These are phyloP conservation scores for Podotricha telesiphe DNA, from an alignment of 2,888 invertebrate species.

Conservation along the genomic window DNA sequence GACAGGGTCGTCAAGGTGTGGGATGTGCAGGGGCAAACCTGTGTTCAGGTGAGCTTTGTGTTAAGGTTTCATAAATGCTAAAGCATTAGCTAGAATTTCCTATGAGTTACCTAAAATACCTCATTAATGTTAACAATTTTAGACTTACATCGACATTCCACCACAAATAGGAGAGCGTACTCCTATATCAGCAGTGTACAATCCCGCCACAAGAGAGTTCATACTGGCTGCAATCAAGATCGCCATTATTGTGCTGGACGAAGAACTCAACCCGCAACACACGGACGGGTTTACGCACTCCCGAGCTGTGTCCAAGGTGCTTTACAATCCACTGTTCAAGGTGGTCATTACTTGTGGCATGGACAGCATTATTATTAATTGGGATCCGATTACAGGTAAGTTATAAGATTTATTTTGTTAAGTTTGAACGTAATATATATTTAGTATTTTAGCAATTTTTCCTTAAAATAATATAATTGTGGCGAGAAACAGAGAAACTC, in stretches of 20 bases:
- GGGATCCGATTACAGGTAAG: slow-evolving; percentile 88
- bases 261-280: slow-evolving; percentile 85
- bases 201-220: slow-evolving; percentile 85
- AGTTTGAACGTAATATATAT: too few species aligned
- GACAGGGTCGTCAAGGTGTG: slow-evolving; percentile 90
- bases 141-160: slow-evolving; percentile 87
- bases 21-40: slow-evolving; percentile 86
- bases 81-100: too few species aligned
- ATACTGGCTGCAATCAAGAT: slow-evolving; percentile 87
- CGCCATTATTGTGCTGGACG: slow-evolving; percentile 86
- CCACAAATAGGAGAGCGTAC: slow-evolving; percentile 85
- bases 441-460: too few species aligned
- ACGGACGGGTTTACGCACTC: slow-evolving; percentile 90
- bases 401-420: background rate
- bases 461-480: too few species aligned
- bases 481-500: too few species aligned
- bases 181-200: slow-evolving; percentile 85
- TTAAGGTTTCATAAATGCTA: too few species aligned
- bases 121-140: background rate
- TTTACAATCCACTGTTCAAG: slow-evolving; percentile 90
- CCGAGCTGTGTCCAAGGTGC: slow-evolving; percentile 87
- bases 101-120: background rate
- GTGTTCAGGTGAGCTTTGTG: slow-evolving; percentile 82
- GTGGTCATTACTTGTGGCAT: slow-evolving; percentile 89
- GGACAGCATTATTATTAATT: slow-evolving; percentile 91